Percentiles rank a stretch among this genome's conserved stretches.
Conservation (phyloP, 2,113 vertebrate genomes). For the Taurulus bubalis region DNA sequence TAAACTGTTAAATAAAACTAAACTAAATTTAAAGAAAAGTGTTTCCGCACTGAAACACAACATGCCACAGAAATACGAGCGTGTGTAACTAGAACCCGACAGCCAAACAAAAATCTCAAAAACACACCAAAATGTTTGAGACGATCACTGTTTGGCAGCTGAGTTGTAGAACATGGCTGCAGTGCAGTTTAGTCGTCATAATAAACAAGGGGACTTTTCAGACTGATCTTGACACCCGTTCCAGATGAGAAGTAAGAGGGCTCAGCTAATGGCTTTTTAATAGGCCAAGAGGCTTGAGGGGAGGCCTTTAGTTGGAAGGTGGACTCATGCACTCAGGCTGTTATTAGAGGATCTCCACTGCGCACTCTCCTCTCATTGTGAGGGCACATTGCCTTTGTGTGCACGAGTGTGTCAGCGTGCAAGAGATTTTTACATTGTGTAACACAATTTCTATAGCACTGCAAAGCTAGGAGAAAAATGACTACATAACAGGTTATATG, state of each 20-base stretch:
- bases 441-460: neutral
- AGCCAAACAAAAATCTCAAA: neutral
- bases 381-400: slow-evolving; percentile 6
- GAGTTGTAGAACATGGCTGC: slow-evolving; percentile 69
- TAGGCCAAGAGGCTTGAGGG: slow-evolving; percentile 82
- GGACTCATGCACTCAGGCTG: slow-evolving; percentile 66
- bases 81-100: slow-evolving; percentile 28
- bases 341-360: slow-evolving; percentile 82
- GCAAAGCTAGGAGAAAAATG: neutral
- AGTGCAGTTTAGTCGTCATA: slow-evolving; percentile 74
- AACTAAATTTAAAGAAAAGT: neutral
- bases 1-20: slow-evolving; percentile 1
- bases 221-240: slow-evolving; percentile 87
- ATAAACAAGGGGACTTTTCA: slow-evolving; percentile 80
- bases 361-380: slow-evolving; percentile 83
- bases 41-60: neutral
- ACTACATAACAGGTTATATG: slow-evolving; percentile 23
- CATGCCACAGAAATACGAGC: slow-evolving; percentile 23
- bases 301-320: slow-evolving; percentile 27
- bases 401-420: neutral
- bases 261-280: slow-evolving; percentile 95
- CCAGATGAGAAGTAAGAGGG: slow-evolving; percentile 86
- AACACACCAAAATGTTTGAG: slow-evolving; percentile 4
- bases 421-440: neutral
- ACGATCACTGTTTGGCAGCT: slow-evolving; percentile 28